Evolutionary conservation across 1,140 invertebrate species (phyloP).

Genomic region (Spodoptera litura): DNA sequence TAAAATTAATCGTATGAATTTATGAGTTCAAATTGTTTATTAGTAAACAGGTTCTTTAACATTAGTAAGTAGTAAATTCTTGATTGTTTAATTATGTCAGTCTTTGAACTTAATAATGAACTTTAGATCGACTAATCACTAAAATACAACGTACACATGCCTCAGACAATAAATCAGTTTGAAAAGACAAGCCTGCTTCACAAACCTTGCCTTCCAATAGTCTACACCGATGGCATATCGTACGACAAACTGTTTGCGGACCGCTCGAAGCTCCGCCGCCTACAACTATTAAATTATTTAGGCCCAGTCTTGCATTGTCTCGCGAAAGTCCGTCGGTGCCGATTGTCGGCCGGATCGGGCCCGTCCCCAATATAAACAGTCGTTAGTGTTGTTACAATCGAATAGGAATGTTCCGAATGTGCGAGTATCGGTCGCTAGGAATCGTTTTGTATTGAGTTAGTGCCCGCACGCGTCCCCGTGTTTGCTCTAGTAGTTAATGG

Average conservation of each 20-base stretch:
- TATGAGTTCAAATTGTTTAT: not conserved
- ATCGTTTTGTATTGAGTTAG: constrained; percentile 71
- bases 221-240: constrained; percentile 32
- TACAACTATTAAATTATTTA: constrained; percentile 82
- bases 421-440: constrained; percentile 65
- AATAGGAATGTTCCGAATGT: constrained; percentile 69
- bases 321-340: constrained; percentile 66
- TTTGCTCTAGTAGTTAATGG: constrained; percentile 83
- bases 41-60: no score
- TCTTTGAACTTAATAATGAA: no score
- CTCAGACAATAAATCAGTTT: constrained; percentile 22
- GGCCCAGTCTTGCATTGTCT: constrained; percentile 76
- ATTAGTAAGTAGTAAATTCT: no score
- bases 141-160: constrained; percentile 4
- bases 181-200: constrained; percentile 37
- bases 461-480: constrained; percentile 70
- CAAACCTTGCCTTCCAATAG: constrained; percentile 33
- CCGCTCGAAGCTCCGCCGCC: constrained; percentile 59
- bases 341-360: constrained; percentile 56
- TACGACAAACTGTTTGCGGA: constrained; percentile 65
- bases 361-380: constrained; percentile 76
- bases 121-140: no score
- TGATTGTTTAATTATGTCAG: no score
- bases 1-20: not conserved
- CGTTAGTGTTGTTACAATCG: constrained; percentile 75